These are phyloP conservation scores for Sminthurides aquaticus DNA, from an alignment of 2,888 invertebrate species.

Conservation along the genomic window DNA sequence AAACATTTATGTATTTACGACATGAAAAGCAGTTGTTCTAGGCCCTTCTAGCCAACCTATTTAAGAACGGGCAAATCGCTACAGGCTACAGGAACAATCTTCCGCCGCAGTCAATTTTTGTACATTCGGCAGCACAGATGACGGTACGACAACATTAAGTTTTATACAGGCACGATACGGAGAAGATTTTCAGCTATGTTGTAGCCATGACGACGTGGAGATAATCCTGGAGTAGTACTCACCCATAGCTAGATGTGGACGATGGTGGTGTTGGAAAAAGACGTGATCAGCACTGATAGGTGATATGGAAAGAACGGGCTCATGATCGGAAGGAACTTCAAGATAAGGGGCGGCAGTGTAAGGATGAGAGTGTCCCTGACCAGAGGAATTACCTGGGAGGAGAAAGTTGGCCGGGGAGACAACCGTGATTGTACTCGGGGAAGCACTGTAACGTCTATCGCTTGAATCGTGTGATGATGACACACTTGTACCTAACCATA, in stretches of 20 bases:
- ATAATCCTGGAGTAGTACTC: slow-evolving; percentile 5
- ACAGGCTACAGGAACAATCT: no score
- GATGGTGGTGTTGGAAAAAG: slow-evolving; percentile 41
- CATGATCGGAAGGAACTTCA: slow-evolving; percentile 42
- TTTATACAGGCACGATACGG: no score
- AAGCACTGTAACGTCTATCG: slow-evolving; percentile 40
- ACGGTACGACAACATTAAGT: no score
- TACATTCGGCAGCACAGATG: background rate
- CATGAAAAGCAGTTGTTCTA: no score
- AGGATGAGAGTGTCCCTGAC: slow-evolving; percentile 40
- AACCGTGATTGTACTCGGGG: slow-evolving; percentile 41
- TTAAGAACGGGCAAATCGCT: background rate
- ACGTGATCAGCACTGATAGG: slow-evolving; percentile 43
- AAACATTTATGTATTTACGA: no score
- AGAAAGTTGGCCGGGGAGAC: slow-evolving; percentile 41
- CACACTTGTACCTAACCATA: slow-evolving; percentile 43
- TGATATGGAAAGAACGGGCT: slow-evolving; percentile 41
- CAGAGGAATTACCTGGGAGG: slow-evolving; percentile 29
- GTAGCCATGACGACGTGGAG: no score
- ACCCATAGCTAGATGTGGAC: slow-evolving; percentile 36
- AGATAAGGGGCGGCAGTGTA: slow-evolving; percentile 39
- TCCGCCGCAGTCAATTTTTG: no score
- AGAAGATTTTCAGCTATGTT: no score
- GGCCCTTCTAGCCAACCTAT: no score
- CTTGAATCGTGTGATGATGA: slow-evolving; percentile 41